Evolutionary conservation across 2,113 vertebrate genomes (phyloP), one percentile per base, ranked within the genome.

Genomic region (Meles meles): DNA sequence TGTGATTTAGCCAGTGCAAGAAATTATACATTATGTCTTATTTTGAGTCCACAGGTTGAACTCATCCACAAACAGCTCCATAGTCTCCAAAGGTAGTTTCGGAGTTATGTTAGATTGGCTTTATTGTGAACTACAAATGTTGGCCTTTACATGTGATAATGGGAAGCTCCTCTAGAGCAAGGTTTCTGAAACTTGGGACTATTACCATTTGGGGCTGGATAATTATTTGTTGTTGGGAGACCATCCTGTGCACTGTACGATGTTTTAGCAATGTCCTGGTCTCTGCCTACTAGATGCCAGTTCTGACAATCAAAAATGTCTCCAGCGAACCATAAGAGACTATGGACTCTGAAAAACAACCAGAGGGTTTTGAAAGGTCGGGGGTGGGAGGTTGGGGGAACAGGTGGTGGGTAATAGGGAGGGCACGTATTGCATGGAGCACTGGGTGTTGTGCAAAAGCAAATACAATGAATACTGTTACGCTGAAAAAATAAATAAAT

Each of bases 21-120:
- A 99, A 98, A 92, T 99, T 99, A 97, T 99, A 99, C 99, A 99
- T 99, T 65, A 99, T 99, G 0, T 99, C 99, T 98, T 99, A 99
- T 95, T 99, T 99, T 96, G 98, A 42, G 99, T 99, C 99, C 99
- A 99, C 20, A 99, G 98, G 95, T 99, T 99, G 97, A 99, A 98
- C 99, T 99, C 99, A 79, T 99, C 99, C 96, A 99, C 99, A 89
- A 99, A 72, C 67, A 99, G 98, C 88, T 99, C 99, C 0, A 99
- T 99, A 25, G 98, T 99, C 92, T 99, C 99, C 93, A 99, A 99
- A 81, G 57, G 18, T 42, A 34, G 20, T 79, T 90, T 85, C 59
- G 52, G 90, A 87, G 15, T 77, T 94, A 82, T 63, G 34, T 29
- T 76, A 84, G 6, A 77, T 42, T 77, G 77, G 47, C 39, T 89